Base-by-base conservation (phyloP, 2,888 invertebrate genomes). In the Chymomyza procnemis region DNA sequence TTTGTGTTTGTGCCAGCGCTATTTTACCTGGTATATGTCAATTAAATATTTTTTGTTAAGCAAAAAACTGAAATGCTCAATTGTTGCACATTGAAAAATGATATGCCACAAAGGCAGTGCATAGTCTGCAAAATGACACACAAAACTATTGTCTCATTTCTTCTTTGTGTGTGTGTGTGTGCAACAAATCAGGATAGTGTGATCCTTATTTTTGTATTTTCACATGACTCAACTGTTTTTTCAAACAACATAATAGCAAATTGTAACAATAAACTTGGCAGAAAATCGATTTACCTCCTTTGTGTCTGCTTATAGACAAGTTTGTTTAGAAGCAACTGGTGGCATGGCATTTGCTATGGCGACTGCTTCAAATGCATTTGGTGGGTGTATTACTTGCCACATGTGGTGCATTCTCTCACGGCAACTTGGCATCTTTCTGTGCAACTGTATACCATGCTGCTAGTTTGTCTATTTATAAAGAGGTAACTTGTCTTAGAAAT, bases 241-340 rank as follows among this genome's bases (percentile, higher is more conserved):
- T 50, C 65, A 70, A 70, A 75, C 67, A 70, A 73, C 67, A 76
- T 69, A 76, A 78, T 78, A 74, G 62, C 64, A 70, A 76, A 78
- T 76, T 62, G 66, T 66, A 76, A 76, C 79, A 76, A 77, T 18
- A 57, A n/a, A 22, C 14, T n/a, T 18, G 5, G 55, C 48, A 62
- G 64, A 56, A 68, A 73, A 78, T 78, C 76, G 71, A 73, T 76
- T 78, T 75, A 67, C 18, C 64, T 54, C 18, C 64, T 54, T 59
- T 34, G n/a, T 34, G 18, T n/a, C 30, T 34, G 6, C 57, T 12
- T 57, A 57, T 12, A 12, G 9, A 30, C 22, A 14, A 30, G n/a
- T 6, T 34, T 26, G 18, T n/a, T 9, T 14, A 16, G 3, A 26
- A 26, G 22, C 30, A 56, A n/a, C 56, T 56, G 26, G 16, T 57